phyloP scores from a whole-genome alignment of 2,888 invertebrate genomes.

The Galerucella nymphaeae region DNA sequence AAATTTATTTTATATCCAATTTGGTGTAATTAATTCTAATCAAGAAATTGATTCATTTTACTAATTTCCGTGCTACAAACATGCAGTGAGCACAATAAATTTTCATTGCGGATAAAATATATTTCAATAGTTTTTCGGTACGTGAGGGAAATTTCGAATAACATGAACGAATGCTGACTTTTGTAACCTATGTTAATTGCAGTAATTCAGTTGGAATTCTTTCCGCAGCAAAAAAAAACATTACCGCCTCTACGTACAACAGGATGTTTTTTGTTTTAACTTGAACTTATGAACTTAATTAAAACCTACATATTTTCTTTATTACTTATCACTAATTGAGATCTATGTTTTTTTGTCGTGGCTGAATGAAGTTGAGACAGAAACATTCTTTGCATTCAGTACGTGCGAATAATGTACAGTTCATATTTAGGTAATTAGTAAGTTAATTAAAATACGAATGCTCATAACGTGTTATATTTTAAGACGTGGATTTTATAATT shows the following conservation, averaged over 20 bases:
- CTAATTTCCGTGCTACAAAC: not conserved
- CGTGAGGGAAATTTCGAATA: not conserved
- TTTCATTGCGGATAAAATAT: not conserved
- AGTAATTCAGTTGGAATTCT: not conserved
- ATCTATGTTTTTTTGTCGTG: not conserved
- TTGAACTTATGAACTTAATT: constrained; percentile 6
- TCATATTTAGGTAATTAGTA: constrained; percentile 3
- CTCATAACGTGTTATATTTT: not conserved
- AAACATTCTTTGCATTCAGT: not conserved
- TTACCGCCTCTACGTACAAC: not conserved
- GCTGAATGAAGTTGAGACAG: not conserved
- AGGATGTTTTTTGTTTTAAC: not conserved
- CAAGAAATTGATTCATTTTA: not conserved
- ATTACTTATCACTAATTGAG: constrained; percentile 3
- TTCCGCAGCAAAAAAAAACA: not conserved
- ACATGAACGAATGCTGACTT: not conserved
- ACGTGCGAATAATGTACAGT: not conserved
- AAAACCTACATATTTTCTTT: constrained; percentile 6
- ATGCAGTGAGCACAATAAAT: not conserved
- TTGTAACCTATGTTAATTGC: not conserved
- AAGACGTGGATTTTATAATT: not conserved
- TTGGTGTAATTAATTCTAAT: not conserved
- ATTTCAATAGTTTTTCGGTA: not conserved
- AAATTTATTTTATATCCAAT: too few species aligned
- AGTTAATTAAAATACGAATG: not conserved